Conservation (phyloP, 2,113 vertebrate genomes). For the Syrrhaptes paradoxus region DNA sequence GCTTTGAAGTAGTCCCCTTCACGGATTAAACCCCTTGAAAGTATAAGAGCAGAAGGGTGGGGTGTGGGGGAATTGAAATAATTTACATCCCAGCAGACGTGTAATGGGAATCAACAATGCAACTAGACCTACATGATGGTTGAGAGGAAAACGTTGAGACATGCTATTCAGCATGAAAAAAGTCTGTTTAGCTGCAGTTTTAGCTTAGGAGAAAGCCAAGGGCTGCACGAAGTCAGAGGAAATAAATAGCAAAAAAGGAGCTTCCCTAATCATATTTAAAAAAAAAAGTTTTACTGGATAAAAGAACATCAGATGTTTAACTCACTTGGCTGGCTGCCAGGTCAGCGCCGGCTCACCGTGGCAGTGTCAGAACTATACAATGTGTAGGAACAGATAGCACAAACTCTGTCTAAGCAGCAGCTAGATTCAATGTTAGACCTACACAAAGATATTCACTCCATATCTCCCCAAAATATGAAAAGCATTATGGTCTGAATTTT, state of each 20-base stretch:
- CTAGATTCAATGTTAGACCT: background rate
- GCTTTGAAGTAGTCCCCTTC: conserved; percentile 75
- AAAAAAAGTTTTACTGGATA: background rate
- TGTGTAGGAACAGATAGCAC: background rate
- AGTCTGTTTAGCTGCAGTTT: conserved; percentile 56
- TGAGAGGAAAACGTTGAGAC: conserved; percentile 74
- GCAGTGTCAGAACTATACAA: background rate
- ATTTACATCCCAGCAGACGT: conserved; percentile 73
- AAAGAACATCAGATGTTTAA: conserved; percentile 40
- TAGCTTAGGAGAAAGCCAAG: conserved; percentile 56
- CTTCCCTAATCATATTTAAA: conserved; percentile 34
- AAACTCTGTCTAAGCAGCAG: background rate
- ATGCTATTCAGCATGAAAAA: conserved; percentile 48
- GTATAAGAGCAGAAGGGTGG: conserved; percentile 60
- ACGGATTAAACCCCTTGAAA: conserved; percentile 74
- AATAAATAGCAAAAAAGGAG: conserved; percentile 45
- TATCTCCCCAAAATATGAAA: background rate
- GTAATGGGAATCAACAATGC: conserved; percentile 74
- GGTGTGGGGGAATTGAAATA: conserved; percentile 62
- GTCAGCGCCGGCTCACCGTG: background rate
- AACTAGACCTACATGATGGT: conserved; percentile 70
- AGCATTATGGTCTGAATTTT: background rate
- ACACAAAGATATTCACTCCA: background rate
- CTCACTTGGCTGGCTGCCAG: conserved; percentile 48
- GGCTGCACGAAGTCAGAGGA: conserved; percentile 60